Evolutionary conservation across 2,797 vertebrate species (phyloP), one percentile per base, ranked within the genome.

Genomic region (Gephyroberyx darwinii): DNA sequence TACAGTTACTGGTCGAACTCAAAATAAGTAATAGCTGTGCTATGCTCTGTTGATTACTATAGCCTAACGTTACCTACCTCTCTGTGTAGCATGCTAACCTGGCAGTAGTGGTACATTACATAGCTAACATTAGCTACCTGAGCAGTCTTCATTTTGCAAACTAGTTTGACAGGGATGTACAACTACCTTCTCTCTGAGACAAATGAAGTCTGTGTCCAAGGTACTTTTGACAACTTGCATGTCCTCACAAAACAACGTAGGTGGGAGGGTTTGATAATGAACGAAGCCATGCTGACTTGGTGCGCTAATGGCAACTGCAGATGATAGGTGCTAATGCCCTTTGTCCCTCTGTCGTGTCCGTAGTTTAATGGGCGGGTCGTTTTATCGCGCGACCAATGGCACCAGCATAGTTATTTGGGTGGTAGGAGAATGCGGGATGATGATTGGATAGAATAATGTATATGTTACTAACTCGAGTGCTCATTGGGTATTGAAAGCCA

Each of bases 111-210:
- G 20, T 19, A 30, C 31, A 35, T 59, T 47, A 71, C 26, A 48
- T 2, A 41, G 2, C 35, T 33, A 41, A 4, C 39, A 12, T 41
- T 41, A 73, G 64, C 14, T 63, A 65, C 39, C 63, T 37, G 16
- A 51, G 4, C 37, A 26, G 47, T 14, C 16, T 69, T 55, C 39
- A 57, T 41, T 56, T 45, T 31, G 43, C 22, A 22, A 33, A 9
- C 43, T 5, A 12, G 3, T n/a, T 30, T 6, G 48, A 22, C 19
- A 59, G 2, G 1, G 1, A 54, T 50, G 1, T 17, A 60, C 2
- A 56, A 5, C 8, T 89, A 95, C 93, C 93, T 93, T 88, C 86
- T 84, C 50, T n/a, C 16, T 52, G 61, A 51, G 63, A 51, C 71
- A 52, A 78, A 43, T 1, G 65, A 51, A 14, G 16, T 65, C 19